These are phyloP conservation scores for Morus bassanus DNA, from an alignment of 2,797 vertebrate species.

Conservation along the genomic window DNA sequence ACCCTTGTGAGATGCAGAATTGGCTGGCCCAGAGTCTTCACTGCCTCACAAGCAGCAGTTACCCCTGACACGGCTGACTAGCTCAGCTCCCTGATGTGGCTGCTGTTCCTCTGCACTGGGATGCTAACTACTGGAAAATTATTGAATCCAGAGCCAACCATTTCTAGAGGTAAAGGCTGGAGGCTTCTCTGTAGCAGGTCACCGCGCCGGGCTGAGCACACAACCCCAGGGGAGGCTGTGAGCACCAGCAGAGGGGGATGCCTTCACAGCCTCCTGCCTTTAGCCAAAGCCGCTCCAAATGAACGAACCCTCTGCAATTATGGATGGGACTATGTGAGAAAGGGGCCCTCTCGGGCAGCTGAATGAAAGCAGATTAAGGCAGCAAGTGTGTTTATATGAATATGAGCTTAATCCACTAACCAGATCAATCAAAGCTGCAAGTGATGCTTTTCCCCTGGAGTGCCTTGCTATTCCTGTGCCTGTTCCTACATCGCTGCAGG, in stretches of 20 bases:
- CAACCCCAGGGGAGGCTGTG: background rate
- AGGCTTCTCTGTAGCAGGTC: background rate
- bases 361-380: background rate
- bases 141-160: background rate
- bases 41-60: background rate
- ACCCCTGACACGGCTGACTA: background rate
- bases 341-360: background rate
- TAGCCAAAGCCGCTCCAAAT: background rate
- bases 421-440: conserved; percentile 34
- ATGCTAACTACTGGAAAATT: background rate
- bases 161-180: background rate
- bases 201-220: fast-evolving
- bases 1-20: background rate
- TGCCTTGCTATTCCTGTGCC: background rate
- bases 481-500: background rate
- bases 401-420: conserved; percentile 34
- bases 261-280: background rate
- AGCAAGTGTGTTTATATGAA: background rate
- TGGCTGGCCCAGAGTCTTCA: background rate
- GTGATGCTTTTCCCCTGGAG: background rate
- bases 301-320: background rate
- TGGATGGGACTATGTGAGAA: background rate
- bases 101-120: background rate
- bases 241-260: background rate
- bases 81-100: background rate